These are phyloP conservation scores for Drosophila flavopinicola DNA, from an alignment of 2,888 invertebrate species.

Conservation along the genomic window DNA sequence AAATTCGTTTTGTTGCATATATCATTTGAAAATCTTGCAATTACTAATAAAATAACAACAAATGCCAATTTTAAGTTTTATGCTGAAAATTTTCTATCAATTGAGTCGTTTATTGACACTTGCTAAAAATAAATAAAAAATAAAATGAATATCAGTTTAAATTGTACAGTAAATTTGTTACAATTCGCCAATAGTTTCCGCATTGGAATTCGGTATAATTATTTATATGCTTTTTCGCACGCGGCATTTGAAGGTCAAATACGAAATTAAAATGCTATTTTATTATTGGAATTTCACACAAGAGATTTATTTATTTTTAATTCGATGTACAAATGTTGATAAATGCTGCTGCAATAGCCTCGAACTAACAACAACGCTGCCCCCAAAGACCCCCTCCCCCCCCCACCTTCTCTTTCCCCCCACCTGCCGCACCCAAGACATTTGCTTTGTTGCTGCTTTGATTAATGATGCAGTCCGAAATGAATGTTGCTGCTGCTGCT, in stretches of 20 bases:
- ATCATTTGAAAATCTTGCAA: no score
- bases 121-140: no score
- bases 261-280: conserved; percentile 49
- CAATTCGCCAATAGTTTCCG: conserved; percentile 27
- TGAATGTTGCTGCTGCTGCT: conserved; percentile 57
- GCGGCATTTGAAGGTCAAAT: conserved; percentile 49
- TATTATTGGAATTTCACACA: conserved; percentile 32
- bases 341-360: conserved; percentile 54
- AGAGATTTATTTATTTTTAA: conserved; percentile 63
- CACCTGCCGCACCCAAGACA: conserved; percentile 5
- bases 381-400: background rate
- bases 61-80: no score
- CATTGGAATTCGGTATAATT: conserved; percentile 24
- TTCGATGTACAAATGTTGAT: conserved; percentile 70
- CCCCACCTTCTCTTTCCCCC: background rate
- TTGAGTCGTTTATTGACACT: no score
- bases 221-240: conserved; percentile 16
- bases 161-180: conserved; percentile 7
- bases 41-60: no score
- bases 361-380: background rate
- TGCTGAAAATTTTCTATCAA: no score
- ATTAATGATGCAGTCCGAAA: conserved; percentile 70
- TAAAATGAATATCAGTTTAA: no score
- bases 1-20: no score
- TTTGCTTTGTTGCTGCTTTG: conserved; percentile 57